Evolutionary conservation across 2,113 vertebrate species (phyloP).

Genomic region (Equus przewalskii): DNA sequence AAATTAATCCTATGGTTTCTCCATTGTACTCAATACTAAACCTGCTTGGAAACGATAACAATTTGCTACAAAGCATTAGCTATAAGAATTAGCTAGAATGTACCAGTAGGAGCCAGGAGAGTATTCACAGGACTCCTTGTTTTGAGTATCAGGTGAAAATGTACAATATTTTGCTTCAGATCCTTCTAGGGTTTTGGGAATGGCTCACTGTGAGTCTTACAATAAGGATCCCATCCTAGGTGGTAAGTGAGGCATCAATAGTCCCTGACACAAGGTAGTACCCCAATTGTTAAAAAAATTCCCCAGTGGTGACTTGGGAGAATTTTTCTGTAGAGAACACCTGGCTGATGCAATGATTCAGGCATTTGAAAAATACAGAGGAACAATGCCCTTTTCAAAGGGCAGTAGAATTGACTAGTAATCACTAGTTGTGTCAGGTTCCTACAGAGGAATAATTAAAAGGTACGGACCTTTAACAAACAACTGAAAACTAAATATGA

Average conservation of each 20-base stretch:
- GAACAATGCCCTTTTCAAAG: neutral
- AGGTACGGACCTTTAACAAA: neutral
- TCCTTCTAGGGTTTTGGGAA: neutral
- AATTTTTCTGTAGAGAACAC: neutral
- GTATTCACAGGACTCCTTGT: neutral
- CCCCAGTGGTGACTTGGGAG: neutral
- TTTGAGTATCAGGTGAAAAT: constrained; percentile 3
- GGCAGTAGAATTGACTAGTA: neutral
- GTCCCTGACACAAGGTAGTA: neutral
- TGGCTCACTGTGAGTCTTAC: neutral
- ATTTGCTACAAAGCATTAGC: neutral
- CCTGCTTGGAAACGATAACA: neutral
- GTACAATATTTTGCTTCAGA: neutral
- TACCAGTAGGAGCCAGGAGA: no score
- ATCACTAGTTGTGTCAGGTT: neutral
- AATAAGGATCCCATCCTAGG: neutral
- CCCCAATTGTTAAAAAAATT: neutral
- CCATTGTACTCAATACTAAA: neutral
- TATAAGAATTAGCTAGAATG: no score
- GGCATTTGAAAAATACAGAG: neutral
- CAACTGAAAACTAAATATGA: neutral
- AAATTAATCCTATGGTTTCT: neutral
- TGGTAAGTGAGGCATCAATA: neutral
- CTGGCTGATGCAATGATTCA: neutral
- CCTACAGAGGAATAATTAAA: neutral